phyloP scores from a whole-genome alignment of 1,140 invertebrate genomes.

The Drosophila pandora region DNA sequence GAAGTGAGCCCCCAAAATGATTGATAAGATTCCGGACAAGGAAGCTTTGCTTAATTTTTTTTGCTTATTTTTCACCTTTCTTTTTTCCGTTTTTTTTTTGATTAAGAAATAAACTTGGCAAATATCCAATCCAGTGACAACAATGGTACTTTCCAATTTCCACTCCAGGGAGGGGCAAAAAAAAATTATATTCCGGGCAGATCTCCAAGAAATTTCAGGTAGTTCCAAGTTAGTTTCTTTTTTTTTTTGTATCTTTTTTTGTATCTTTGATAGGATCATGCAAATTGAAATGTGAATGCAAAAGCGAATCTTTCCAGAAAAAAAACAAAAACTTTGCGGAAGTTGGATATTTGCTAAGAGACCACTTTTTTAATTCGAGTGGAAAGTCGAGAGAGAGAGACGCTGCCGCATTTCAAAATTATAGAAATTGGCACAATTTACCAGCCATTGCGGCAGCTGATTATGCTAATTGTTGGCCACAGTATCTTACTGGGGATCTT shows the following conservation, averaged over 20 bases:
- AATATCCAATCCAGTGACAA: slow-evolving; percentile 41
- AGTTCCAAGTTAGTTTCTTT: background rate
- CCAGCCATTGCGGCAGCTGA: slow-evolving; percentile 66
- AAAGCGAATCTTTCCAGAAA: background rate
- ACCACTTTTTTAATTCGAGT: slow-evolving; percentile 30
- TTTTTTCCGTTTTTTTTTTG: background rate
- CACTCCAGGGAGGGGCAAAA: slow-evolving; percentile 4
- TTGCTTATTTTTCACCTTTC: background rate
- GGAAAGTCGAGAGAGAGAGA: slow-evolving; percentile 36
- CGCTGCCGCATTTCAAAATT: slow-evolving; percentile 57
- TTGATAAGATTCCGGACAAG: slow-evolving; percentile 34
- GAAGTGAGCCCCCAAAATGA: background rate
- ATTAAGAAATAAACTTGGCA: slow-evolving; percentile 32
- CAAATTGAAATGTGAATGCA: slow-evolving; percentile 21
- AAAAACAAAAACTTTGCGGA: slow-evolving; percentile 15
- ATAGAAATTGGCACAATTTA: slow-evolving; percentile 74
- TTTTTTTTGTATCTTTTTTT: background rate
- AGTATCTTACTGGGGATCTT: slow-evolving; percentile 26
- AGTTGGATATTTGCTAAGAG: slow-evolving; percentile 14
- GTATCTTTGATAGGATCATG: slow-evolving; percentile 6
- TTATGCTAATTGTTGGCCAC: slow-evolving; percentile 69
- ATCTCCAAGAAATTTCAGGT: slow-evolving; percentile 1
- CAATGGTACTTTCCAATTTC: slow-evolving; percentile 54
- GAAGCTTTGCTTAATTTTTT: slow-evolving; percentile 7
- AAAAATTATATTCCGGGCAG: slow-evolving; percentile 5